Base-by-base conservation (phyloP, 2,113 vertebrate genomes). In the Typhlomys cinereus region DNA sequence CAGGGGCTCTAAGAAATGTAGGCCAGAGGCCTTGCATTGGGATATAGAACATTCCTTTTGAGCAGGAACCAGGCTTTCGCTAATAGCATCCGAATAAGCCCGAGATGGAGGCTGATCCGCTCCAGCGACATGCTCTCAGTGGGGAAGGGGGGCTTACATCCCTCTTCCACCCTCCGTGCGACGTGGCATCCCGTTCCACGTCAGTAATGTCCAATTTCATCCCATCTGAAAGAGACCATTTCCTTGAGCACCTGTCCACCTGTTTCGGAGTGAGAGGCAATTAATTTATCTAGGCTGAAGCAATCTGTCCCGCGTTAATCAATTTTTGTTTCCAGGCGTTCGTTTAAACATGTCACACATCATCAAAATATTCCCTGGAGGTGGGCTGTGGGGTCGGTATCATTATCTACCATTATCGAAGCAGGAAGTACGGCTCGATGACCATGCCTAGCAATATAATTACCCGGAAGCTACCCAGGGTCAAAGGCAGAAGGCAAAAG, bases 1-100 rank as follows among this genome's bases (percentile, higher is more conserved):
- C 91, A 34, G 20, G n/a, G 12, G 59, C 27, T 66, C 84, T n/a
- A 85, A 75, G 85, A 95, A 91, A 84, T 89, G 41, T 21, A 91
- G 81, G 59, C 84, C 36, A 66, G 57, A 18, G n/a, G 29, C 62
- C 87, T 93, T 82, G 46, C 34, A 29, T 15, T 41, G 64, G 57
- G 59, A 39, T 3, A 23, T 57, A 61, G 67, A 93, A 88, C 93
- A 91, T 92, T 71, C 52, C 69, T 71, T 76, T 69, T 75, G 59
- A 94, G 71, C 57, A 82, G 59, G 34, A 94, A 73, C 25, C 0
- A 0, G 88, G 46, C 48, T 64, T 44, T 81, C 4, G 5, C 92
- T 85, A 88, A 74, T 18, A 48, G 84, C 76, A 89, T 61, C 59
- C 27, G 36, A 69, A 81, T 52, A 61, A 93, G 61, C 69, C 17